Percentiles rank a stretch among this genome's conserved stretches.
phyloP scores from a whole-genome alignment of 1,140 invertebrate species.

The Conopomorpha cramerella region DNA sequence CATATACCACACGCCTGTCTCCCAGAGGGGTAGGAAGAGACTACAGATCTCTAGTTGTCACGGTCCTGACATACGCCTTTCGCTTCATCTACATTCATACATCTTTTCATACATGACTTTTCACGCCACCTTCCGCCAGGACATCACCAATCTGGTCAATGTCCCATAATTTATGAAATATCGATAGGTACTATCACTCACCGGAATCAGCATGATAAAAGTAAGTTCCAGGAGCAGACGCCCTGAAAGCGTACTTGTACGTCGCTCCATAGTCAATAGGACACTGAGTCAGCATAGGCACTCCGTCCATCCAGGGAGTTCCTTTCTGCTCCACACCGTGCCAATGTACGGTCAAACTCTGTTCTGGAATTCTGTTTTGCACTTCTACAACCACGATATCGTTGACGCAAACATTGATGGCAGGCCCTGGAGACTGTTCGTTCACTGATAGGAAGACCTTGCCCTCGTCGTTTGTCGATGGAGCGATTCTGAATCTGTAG shows the following conservation, averaged over 20 bases:
- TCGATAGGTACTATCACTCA: too few species aligned
- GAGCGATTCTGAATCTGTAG: slow-evolving; percentile 39
- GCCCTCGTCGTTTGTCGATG: slow-evolving; percentile 22
- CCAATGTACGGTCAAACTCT: slow-evolving; percentile 76
- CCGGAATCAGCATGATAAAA: slow-evolving; percentile 72
- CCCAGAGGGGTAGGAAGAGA: too few species aligned
- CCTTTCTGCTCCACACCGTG: slow-evolving; percentile 74
- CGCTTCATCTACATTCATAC: too few species aligned
- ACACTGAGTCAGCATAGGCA: slow-evolving; percentile 76
- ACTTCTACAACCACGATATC: slow-evolving; percentile 84
- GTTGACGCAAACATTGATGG: slow-evolving; percentile 83
- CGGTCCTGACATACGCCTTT: too few species aligned
- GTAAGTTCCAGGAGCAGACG: slow-evolving; percentile 69
- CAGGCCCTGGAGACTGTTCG: slow-evolving; percentile 77
- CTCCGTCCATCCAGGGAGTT: slow-evolving; percentile 81
- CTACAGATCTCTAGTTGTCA: too few species aligned
- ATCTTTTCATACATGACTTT: too few species aligned
- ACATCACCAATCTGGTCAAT: too few species aligned
- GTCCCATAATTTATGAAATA: too few species aligned
- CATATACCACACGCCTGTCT: too few species aligned
- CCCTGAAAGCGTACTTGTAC: slow-evolving; percentile 76
- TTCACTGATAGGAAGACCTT: slow-evolving; percentile 68
- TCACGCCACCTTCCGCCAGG: too few species aligned
- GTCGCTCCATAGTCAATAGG: slow-evolving; percentile 74
- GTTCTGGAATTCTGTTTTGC: slow-evolving; percentile 70